Base-by-base conservation (phyloP, 2,888 invertebrate species). In the Lasioglossum marginatum region DNA sequence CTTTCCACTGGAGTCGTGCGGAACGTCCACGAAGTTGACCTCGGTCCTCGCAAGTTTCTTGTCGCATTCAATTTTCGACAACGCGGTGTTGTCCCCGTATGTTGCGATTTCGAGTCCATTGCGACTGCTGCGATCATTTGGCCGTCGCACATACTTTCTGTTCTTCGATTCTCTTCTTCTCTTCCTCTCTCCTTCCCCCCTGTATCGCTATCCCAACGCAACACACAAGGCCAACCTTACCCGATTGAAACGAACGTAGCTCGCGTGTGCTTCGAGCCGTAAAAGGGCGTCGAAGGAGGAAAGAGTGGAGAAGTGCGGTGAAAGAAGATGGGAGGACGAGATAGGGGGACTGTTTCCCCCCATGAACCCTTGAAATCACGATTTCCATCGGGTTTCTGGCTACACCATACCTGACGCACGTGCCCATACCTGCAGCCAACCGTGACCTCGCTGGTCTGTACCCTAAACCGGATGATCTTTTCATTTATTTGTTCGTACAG, bases 331-430 rank as follows among this genome's bases (percentile, higher is more conserved):
- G 31, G 2, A 48, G 43, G 57, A 52, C 8, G 34, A 52, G 72
- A 78, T 48, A 40, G 73, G 75, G 57, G n/a, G 34, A 45, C 48
- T 63, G 66, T 84, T 86, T 78, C 74, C 82, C 79, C n/a, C 52
- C 68, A 66, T 77, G 63, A 76, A 71, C 52, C 75, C 77, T 73
- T 86, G 82, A 91, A 90, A 91, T 89, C 90, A 90, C 87, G 77
- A 86, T 77, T 84, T 87, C 88, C 86, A 87, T 91, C 91, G 79
- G 75, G 80, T 83, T 88, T 86, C 90, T 85, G 82, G 82, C 84
- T 83, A 70, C 80, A 73, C 63, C 71, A 77, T 81, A 83, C 83
- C 87, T 79, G 86, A 82, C 84, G 81, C 86, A 85, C 77, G 88
- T 88, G 87, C 77, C 74, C 79, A 71, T 87, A 86, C 86, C 85